phyloP scores from a whole-genome alignment of 1,140 invertebrate genomes.

The Lepidurus couesii region DNA sequence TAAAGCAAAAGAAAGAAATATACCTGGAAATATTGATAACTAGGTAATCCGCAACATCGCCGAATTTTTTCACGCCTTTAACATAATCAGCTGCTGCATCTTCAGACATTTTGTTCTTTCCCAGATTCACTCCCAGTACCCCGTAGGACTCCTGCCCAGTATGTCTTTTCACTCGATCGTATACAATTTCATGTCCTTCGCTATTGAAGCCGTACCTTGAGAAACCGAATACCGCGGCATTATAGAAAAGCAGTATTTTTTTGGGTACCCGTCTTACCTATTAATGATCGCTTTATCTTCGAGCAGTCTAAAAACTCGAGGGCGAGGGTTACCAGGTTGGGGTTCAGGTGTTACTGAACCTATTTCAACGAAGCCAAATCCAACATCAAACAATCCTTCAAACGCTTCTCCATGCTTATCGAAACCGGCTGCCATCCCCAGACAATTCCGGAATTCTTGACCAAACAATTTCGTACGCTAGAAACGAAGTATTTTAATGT shows the following conservation, averaged over 20 bases:
- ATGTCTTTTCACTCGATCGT: conserved; percentile 54
- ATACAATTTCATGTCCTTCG: conserved; percentile 73
- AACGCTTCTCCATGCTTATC: conserved; percentile 94
- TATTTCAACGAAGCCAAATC: conserved; percentile 95
- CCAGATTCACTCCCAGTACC: conserved; percentile 81
- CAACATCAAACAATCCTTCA: conserved; percentile 69
- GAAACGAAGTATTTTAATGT: conserved; percentile 33
- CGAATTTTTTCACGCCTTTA: conserved; percentile 67
- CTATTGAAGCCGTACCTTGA: conserved; percentile 88
- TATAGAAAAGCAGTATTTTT: conserved; percentile 12
- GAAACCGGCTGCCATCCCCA: conserved; percentile 96
- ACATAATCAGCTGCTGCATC: conserved; percentile 76
- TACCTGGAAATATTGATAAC: conserved; percentile 82
- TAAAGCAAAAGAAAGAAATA: not conserved
- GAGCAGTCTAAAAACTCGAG: conserved; percentile 79
- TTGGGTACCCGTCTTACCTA: conserved; percentile 47
- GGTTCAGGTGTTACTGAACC: conserved; percentile 91
- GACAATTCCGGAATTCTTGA: conserved; percentile 71
- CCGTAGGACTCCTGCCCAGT: conserved; percentile 45
- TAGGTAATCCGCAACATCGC: conserved; percentile 73
- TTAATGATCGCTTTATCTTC: conserved; percentile 91
- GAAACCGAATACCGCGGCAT: conserved; percentile 42
- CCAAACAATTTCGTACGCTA: conserved; percentile 65
- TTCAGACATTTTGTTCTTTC: conserved; percentile 82
- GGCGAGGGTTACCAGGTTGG: conserved; percentile 85